Percentiles rank a stretch among this genome's conserved stretches.
Evolutionary conservation across 2,797 vertebrate genomes (phyloP).

Genomic region (Florisuga fusca): DNA sequence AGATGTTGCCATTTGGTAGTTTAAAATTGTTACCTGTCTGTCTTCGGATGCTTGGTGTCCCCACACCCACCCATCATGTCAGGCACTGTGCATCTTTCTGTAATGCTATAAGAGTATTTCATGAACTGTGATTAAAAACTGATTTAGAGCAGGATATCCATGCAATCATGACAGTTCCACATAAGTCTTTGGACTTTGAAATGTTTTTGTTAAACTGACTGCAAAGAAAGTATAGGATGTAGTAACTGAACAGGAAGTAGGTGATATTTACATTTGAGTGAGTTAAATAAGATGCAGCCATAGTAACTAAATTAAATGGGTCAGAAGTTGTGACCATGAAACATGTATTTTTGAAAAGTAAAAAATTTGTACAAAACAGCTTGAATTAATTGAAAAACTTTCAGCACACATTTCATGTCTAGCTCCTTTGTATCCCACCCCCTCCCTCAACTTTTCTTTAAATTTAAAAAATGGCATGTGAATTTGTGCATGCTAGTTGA

Average conservation of each 20-base stretch:
- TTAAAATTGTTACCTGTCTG: neutral
- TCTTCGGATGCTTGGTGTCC: neutral
- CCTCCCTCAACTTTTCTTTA: accelerated
- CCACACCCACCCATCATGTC: neutral
- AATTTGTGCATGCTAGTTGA: neutral
- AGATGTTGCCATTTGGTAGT: neutral
- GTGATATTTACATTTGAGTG: neutral
- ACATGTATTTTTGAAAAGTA: neutral
- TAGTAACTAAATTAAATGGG: neutral
- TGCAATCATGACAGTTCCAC: neutral
- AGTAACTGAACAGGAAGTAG: slow-evolving; percentile 32
- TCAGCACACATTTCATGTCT: accelerated
- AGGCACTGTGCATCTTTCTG: neutral
- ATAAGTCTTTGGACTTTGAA: slow-evolving; percentile 31
- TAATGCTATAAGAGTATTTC: accelerated
- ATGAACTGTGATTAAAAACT: neutral
- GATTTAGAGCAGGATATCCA: neutral
- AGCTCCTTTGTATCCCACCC: neutral
- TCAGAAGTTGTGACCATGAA: neutral
- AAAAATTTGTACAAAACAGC: neutral
- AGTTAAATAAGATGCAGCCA: slow-evolving; percentile 22
- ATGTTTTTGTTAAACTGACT: neutral
- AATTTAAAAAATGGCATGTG: neutral
- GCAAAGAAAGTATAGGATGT: neutral
- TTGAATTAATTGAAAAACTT: neutral